Base-by-base conservation (phyloP, 1,140 invertebrate species). In the Dinoponera quadriceps region DNA sequence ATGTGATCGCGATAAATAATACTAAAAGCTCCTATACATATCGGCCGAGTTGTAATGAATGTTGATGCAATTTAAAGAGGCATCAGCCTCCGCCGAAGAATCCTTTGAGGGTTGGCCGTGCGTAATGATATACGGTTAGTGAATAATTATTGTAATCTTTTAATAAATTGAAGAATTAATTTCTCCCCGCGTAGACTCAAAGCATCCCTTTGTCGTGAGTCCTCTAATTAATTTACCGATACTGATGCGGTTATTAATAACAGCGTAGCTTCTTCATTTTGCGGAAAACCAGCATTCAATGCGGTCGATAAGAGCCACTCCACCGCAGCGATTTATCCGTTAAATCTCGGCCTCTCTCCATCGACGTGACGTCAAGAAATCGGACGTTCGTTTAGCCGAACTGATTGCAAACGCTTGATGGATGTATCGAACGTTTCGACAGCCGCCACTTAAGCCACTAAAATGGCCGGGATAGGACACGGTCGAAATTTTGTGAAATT, bases 341-440 rank as follows among this genome's bases (percentile, higher is more conserved):
- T n/a, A 9, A 44, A 71, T 80, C 69, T 57, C 22, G 38, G 7
- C 1, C 22, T 14, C 38, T 75, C 66, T 33, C 54, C 0, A 5
- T 77, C 16, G 68, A 54, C 38, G 25, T 14, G 33, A 20, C 20
- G 3, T 68, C 14, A 22, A 57, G 27, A 69, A 78, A 78, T 44
- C 51, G 22, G 33, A 0, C 5, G 7, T 78, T 78, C 51, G 27
- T 75, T 75, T 38, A 38, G 16, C 38, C 20, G 13, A 66, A 55
- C 44, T 78, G 74, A 66, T 55, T 68, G 33, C 49, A 78, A 54
- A n/a, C 5, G 59, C 29, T 7, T 57, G 65, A 80, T 59, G 44
- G 49, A 69, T 80, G 22, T 44, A 69, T 20, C 51, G 22, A 78
- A 57, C 27, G 33, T 80, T 80, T 80, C 25, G 33, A 71, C 33